These are phyloP conservation scores for Bombus turneri DNA, from an alignment of 1,140 invertebrate species.

Conservation along the genomic window DNA sequence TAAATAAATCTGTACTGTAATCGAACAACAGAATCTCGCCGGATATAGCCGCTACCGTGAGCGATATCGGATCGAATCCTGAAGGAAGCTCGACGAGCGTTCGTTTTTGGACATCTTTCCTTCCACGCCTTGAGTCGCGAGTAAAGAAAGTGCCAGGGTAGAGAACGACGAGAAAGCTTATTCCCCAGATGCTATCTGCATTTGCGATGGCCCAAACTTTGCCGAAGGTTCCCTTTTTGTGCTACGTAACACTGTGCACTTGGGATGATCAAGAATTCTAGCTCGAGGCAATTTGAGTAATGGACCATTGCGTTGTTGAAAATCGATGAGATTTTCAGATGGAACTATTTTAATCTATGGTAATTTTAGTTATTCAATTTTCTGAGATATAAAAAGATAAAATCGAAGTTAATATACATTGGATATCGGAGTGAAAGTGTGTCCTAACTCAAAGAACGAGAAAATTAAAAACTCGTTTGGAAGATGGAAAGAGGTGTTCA, in stretches of 20 bases:
- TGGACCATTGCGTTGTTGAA: background rate
- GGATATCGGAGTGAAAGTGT: no score
- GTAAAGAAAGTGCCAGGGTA: background rate
- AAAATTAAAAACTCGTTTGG: background rate
- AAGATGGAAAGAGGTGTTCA: no score
- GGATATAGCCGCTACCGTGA: background rate
- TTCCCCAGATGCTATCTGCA: background rate
- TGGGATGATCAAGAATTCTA: background rate
- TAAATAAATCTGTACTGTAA: conserved; percentile 7
- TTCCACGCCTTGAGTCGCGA: background rate
- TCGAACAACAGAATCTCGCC: background rate
- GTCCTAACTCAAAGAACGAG: background rate
- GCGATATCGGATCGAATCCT: background rate
- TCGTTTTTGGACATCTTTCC: background rate
- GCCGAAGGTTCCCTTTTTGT: background rate
- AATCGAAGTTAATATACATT: no score
- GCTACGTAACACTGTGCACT: background rate
- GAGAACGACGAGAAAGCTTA: background rate
- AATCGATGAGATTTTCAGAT: background rate
- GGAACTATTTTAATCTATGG: background rate
- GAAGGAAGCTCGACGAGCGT: background rate
- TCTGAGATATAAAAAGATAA: background rate
- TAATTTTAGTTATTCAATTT: background rate
- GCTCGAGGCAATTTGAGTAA: background rate
- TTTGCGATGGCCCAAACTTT: background rate